These are phyloP conservation scores for Tragulus kanchil DNA, from an alignment of 2,113 vertebrate genomes.

Conservation along the genomic window DNA sequence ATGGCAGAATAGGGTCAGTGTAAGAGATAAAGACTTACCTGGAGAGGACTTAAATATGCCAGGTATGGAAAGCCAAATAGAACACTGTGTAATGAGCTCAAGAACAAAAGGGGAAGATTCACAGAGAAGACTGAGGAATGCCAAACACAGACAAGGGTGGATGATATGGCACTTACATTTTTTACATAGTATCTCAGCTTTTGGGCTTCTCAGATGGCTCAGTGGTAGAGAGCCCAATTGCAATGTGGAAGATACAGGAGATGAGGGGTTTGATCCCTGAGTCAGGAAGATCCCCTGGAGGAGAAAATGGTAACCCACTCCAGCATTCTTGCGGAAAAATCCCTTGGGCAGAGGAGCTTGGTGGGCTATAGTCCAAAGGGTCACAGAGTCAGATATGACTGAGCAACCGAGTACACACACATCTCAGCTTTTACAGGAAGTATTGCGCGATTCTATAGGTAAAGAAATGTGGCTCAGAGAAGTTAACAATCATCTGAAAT, in stretches of 20 bases:
- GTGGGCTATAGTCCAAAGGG: background rate
- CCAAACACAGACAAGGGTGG: rapidly evolving
- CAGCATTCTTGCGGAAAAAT: background rate
- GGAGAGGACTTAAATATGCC: background rate
- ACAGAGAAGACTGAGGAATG: background rate
- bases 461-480: background rate
- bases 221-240: background rate
- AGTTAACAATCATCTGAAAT: background rate
- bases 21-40: background rate
- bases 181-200: background rate
- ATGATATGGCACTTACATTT: too few species aligned
- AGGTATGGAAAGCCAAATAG: background rate
- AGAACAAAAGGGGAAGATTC: background rate
- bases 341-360: background rate
- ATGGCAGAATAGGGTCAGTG: background rate
- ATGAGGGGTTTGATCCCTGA: background rate
- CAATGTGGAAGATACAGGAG: background rate
- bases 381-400: background rate
- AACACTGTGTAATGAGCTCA: background rate
- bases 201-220: background rate
- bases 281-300: background rate
- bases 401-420: background rate
- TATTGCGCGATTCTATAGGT: background rate
- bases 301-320: background rate
- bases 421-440: background rate